Evolutionary conservation across 2,113 vertebrate species (phyloP).

Genomic region (Pavo muticus): DNA sequence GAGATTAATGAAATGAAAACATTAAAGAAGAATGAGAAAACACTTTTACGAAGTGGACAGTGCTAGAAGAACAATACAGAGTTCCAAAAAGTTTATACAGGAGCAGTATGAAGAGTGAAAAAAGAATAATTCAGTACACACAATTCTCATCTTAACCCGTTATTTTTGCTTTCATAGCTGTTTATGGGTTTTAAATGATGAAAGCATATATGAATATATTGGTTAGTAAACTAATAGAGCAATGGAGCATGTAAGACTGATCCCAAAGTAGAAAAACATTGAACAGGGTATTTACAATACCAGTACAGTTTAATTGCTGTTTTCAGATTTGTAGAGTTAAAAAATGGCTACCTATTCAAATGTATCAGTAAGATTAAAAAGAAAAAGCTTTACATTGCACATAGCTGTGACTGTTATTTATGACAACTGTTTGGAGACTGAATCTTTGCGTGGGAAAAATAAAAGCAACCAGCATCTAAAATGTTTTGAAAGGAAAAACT

Average conservation of each 20-base stretch:
- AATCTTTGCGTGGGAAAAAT: background rate
- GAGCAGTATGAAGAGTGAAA: background rate
- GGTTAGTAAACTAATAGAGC: background rate
- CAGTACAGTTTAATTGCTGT: slow-evolving; percentile 2
- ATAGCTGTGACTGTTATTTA: background rate
- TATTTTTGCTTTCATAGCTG: background rate
- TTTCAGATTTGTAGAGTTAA: background rate
- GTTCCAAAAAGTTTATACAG: background rate
- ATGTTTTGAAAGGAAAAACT: background rate
- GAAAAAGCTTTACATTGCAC: background rate
- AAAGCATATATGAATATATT: background rate
- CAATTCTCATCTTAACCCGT: background rate
- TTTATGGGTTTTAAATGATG: background rate
- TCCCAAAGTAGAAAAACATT: background rate
- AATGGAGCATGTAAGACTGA: background rate
- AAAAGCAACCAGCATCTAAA: background rate
- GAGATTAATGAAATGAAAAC: slow-evolving; percentile 53
- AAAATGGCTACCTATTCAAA: background rate
- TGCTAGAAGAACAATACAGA: background rate
- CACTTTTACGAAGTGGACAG: background rate
- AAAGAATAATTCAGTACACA: background rate
- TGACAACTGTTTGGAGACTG: background rate
- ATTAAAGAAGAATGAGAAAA: background rate
- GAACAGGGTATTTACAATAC: background rate
- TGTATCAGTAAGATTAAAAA: background rate